Evolutionary conservation across 2,888 invertebrate species (phyloP).

Genomic region (Bellardia bayeri): DNA sequence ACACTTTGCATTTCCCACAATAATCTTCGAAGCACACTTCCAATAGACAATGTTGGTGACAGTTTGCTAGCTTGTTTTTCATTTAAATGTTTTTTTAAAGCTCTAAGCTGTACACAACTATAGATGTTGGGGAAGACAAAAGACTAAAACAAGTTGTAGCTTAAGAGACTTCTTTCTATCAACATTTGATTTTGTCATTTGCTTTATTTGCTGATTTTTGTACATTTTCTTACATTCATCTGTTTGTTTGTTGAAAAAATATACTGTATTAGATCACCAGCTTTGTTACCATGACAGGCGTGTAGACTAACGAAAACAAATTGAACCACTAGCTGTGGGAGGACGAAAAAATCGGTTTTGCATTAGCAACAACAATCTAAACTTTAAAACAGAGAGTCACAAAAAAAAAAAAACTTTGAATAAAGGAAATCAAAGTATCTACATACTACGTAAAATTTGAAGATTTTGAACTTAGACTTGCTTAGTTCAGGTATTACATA

Average conservation of each 20-base stretch:
- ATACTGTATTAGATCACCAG: constrained; percentile 47
- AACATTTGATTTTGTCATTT: constrained; percentile 45
- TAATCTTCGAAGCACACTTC: constrained; percentile 25
- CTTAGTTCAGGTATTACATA: not conserved
- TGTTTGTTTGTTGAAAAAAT: constrained; percentile 16
- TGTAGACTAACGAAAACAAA: constrained; percentile 16
- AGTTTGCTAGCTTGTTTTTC: not conserved
- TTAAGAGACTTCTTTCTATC: constrained; percentile 56
- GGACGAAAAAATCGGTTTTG: not conserved
- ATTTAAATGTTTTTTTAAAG: constrained; percentile 7
- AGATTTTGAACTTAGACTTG: not conserved
- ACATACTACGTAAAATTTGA: not conserved
- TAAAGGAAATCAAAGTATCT: not conserved
- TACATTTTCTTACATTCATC: not conserved
- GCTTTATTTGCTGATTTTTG: constrained; percentile 7
- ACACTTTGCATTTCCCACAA: constrained; percentile 28
- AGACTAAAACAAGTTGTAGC: constrained; percentile 24
- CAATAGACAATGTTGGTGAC: constrained; percentile 30
- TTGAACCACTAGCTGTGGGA: not conserved
- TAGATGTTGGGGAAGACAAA: constrained; percentile 5
- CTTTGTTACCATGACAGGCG: constrained; percentile 34
- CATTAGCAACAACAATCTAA: not conserved
- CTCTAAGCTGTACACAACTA: not conserved
- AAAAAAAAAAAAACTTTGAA: not conserved
- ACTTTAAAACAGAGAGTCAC: not conserved